phyloP scores from a whole-genome alignment of 2,797 vertebrate species.

The Periophthalmus magnuspinnatus region DNA sequence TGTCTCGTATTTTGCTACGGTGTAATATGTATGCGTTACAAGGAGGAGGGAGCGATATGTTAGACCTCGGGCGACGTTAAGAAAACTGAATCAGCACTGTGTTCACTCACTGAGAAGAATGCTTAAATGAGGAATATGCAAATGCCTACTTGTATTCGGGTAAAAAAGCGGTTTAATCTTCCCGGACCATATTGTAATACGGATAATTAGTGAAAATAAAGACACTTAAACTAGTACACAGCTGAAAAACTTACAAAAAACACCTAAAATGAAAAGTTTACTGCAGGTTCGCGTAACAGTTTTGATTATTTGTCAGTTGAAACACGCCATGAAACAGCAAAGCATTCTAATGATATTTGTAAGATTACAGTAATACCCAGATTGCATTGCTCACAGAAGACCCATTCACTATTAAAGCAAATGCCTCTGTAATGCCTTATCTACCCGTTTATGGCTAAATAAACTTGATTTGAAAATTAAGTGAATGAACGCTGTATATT shows the following conservation, averaged over 20 bases:
- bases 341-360: no score
- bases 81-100: conserved; percentile 56
- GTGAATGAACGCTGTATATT: no score
- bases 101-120: conserved; percentile 53
- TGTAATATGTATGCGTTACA: conserved; percentile 29
- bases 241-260: neutral
- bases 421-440: no score
- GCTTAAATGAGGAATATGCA: conserved; percentile 37
- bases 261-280: neutral
- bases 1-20: conserved; percentile 36
- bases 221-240: neutral
- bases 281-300: no score
- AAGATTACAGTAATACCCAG: no score
- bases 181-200: neutral
- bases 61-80: conserved; percentile 57
- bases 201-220: neutral
- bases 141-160: conserved; percentile 3
- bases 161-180: conserved; percentile 1
- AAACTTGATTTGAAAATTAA: no score
- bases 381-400: no score
- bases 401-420: no score
- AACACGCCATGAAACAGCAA: no score
- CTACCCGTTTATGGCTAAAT: no score
- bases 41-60: conserved; percentile 22
- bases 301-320: no score